Base-by-base conservation (phyloP, 1,140 invertebrate species). In the Mycetomoellerius zeteki region DNA sequence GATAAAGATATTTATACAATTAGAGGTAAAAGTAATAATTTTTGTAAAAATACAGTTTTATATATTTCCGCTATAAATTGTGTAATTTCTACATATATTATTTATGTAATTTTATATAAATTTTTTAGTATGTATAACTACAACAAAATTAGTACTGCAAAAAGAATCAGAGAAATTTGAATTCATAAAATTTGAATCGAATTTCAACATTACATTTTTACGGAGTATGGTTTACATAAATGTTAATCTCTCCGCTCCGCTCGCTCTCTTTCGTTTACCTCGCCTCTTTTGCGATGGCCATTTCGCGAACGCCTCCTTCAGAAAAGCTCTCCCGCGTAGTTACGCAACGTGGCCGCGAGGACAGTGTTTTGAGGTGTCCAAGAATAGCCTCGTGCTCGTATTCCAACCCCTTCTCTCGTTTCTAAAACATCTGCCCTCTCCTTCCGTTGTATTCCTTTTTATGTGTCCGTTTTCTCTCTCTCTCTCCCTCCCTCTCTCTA, bases 311-410 rank as follows among this genome's bases (percentile, higher is more conserved):
- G 75, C 62, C 88, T 85, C 86, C 80, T 87, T 80, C 84, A 85
- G 77, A 87, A 82, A 82, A 88, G 88, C 87, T 93, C 89, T 91
- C 86, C 85, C 88, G 84, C 82, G 72, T 88, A 86, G 88, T 93
- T 93, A 93, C 87, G 92, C 89, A 93, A 92, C 89, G 75, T 85
- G 86, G 91, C 69, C 86, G 87, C 52, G 89, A 90, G 88, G 78
- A 88, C 77, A 56, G 67, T 88, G 90, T 88, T 90, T 84, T 89
- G 86, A 93, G 85, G 85, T 86, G 69, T 84, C 88, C 81, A 92
- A 91, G 86, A 93, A 93, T 93, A 93, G 89, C 87, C 19, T 50
- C 71, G 60, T 75, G 85, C 73, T 81, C 87, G 60, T 90, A 58
- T 90, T 90, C 76, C 89, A 86, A 27, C 64, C 64, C 89, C 86